These are phyloP conservation scores for Panulirus ornatus DNA, from an alignment of 1,140 invertebrate genomes.

Conservation along the genomic window DNA sequence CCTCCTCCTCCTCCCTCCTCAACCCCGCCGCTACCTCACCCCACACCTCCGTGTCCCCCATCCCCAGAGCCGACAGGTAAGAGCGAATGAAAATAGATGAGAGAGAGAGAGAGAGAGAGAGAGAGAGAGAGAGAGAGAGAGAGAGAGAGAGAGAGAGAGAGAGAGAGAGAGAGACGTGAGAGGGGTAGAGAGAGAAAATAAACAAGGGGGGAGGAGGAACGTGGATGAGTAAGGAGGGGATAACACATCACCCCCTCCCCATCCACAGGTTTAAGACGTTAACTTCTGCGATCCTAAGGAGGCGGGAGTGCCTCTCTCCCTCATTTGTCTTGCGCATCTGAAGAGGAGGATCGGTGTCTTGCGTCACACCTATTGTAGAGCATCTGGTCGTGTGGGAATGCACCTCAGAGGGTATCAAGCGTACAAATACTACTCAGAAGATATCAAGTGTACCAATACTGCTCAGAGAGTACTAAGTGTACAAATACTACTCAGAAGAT, in stretches of 20 bases:
- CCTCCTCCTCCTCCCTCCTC: not conserved
- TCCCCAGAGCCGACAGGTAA: not conserved
- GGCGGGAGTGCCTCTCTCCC: too few relatives aligned
- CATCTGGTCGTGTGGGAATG: too few relatives aligned
- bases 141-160: not conserved
- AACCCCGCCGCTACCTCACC: not conserved
- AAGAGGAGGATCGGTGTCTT: too few relatives aligned
- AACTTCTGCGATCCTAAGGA: too few relatives aligned
- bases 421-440: too few relatives aligned
- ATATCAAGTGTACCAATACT: too few relatives aligned
- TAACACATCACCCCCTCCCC: not conserved
- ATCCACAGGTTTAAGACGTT: not conserved
- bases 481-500: too few relatives aligned
- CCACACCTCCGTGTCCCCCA: not conserved
- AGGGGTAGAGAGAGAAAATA: not conserved
- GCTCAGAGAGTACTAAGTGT: too few relatives aligned
- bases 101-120: not conserved
- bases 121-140: not conserved
- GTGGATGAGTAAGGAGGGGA: not conserved
- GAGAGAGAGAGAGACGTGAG: not conserved
- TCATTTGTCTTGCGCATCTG: too few relatives aligned
- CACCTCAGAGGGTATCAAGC: too few relatives aligned
- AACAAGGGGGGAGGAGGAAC: not conserved
- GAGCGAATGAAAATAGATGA: not conserved
- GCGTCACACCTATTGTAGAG: too few relatives aligned